Evolutionary conservation across 2,888 invertebrate species (phyloP).

Genomic region (Phorcus lineatus): DNA sequence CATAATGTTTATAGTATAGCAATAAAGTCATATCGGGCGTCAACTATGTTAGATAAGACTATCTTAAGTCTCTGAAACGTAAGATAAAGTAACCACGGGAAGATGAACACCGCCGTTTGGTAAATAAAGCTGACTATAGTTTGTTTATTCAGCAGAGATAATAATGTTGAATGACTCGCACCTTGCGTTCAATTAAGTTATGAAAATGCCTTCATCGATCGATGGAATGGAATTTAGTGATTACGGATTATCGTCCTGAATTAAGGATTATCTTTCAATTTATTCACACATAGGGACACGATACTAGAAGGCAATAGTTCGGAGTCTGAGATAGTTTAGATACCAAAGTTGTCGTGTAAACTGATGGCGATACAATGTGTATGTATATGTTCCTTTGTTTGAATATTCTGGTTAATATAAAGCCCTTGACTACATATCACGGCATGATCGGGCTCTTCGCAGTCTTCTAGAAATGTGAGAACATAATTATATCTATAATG

Average conservation of each 20-base stretch:
- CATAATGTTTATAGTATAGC: neutral
- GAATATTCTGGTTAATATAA: too few species aligned
- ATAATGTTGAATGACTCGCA: neutral
- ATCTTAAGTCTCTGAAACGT: neutral
- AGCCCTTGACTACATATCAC: too few species aligned
- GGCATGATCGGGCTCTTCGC: too few species aligned
- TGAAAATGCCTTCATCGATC: too few species aligned
- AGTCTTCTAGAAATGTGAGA: too few species aligned
- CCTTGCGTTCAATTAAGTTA: neutral
- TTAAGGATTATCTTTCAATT: neutral
- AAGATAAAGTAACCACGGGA: neutral
- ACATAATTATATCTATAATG: too few species aligned
- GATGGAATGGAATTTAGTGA: neutral
- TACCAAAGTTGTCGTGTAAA: neutral
- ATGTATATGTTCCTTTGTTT: too few species aligned
- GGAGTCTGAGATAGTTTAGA: neutral
- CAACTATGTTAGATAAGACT: neutral
- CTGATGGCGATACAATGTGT: neutral
- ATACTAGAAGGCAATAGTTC: neutral
- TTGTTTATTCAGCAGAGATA: neutral
- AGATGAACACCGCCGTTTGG: neutral
- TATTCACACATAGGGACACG: neutral
- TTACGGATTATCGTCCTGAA: neutral
- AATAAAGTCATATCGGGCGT: neutral
- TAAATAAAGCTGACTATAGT: neutral